Base-by-base conservation (phyloP, 2,888 invertebrate species). In the Drosophila neonasuta region DNA sequence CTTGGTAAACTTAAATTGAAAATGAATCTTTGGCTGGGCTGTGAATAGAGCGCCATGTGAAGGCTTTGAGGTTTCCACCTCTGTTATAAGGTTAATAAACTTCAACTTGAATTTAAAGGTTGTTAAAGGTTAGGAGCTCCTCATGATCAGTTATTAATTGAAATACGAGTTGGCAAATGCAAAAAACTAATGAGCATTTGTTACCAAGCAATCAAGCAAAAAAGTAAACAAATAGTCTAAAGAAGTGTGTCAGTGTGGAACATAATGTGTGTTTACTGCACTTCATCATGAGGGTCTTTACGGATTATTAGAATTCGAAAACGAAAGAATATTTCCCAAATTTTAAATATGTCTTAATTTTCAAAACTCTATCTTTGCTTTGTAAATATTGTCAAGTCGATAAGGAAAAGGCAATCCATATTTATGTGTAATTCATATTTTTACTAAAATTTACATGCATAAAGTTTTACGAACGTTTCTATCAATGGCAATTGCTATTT, bases 41-140 rank as follows among this genome's bases (percentile, higher is more conserved):
- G 45, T 59, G 41, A 39, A 56, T 52, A 59, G 24, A 49, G 63
- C 68, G 63, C 45, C 45, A 50, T 56, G 63, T 75, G 74, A 74
- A 75, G 74, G 71, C 64, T 70, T 66, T 75, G 64, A 24, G 69
- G 58, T 59, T 68, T 60, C 50, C 71, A 68, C 67, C 71, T 76
- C 79, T 82, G 67, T 62, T 71, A 57, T 69, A 64, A 74, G 86
- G 86, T 83, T 69, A 84, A 79, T 73, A 77, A 86, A 86, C 87
- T 81, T 84, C 71, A 85, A 81, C 87, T 84, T 81, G 73, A 79
- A 71, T 52, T 17, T 45, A 36, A 36, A 11, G 11, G 36, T n/a
- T 48, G 63, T 54, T 45, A 77, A 71, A 78, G 77, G 74, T 69
- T 78, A 71, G 50, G 17, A 55, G 44, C 66, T 59, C 32, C 34